Conservation (phyloP, 1,140 invertebrate genomes). For the Triops cancriformis region DNA sequence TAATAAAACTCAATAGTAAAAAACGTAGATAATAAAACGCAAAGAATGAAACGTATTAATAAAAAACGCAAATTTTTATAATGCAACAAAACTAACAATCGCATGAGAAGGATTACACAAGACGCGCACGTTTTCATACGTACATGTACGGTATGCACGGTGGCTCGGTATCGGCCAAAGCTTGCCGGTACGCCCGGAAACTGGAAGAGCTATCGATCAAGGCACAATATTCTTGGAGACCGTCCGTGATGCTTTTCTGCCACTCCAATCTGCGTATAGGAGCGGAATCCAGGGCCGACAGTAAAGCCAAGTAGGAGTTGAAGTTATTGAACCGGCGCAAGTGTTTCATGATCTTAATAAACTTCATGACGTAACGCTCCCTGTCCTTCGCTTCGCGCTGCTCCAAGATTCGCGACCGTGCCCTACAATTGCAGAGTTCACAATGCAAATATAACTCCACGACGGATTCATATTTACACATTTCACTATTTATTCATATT, state of each 20-base stretch:
- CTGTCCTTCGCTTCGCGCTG: conserved; percentile 80
- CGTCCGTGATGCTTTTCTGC: conserved; percentile 80
- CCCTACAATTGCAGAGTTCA: conserved; percentile 47
- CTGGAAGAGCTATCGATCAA: conserved; percentile 93
- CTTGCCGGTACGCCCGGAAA: conserved; percentile 88
- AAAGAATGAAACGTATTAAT: too few relatives aligned
- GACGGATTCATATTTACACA: too few relatives aligned
- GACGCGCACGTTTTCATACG: too few relatives aligned
- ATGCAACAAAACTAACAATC: too few relatives aligned
- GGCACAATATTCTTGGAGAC: conserved; percentile 81
- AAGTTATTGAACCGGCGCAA: conserved; percentile 89
- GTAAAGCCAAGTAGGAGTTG: conserved; percentile 92
- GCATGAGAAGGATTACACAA: too few relatives aligned
- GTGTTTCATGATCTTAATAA: conserved; percentile 98
- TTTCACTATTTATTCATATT: too few relatives aligned
- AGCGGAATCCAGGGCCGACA: conserved; percentile 93
- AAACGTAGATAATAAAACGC: too few relatives aligned
- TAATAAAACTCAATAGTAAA: too few relatives aligned
- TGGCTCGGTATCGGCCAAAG: conserved; percentile 84
- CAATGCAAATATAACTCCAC: too few relatives aligned
- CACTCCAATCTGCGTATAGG: conserved; percentile 90
- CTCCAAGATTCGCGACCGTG: conserved; percentile 65
- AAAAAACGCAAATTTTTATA: too few relatives aligned
- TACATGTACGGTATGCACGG: conserved; percentile 98
- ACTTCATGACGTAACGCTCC: conserved; percentile 93